A percentile compares a stretch with the other conserved stretches of the same genome.
Evolutionary conservation across 2,797 vertebrate genomes (phyloP).

Genomic region (Hozukius guyotensis): DNA sequence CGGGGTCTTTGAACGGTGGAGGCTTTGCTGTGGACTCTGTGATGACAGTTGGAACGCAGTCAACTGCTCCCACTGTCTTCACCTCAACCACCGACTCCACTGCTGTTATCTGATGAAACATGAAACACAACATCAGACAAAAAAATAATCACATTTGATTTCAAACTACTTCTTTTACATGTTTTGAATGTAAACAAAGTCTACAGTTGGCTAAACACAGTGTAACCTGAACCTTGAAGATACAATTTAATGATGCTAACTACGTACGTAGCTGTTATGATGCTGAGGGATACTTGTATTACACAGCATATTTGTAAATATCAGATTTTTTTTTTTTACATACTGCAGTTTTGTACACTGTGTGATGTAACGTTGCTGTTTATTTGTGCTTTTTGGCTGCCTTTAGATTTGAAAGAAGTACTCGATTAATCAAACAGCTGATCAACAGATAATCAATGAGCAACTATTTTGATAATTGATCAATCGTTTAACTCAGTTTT

Average conservation of each 20-base stretch:
- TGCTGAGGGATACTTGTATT: not conserved
- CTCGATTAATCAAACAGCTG: not conserved
- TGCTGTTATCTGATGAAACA: constrained; percentile 69
- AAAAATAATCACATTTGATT: not conserved
- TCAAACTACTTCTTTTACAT: not conserved
- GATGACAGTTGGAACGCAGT: constrained; percentile 72
- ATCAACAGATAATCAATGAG: not conserved
- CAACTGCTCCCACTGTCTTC: constrained; percentile 80
- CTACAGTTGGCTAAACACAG: not conserved
- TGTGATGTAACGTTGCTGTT: not conserved
- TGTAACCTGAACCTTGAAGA: not conserved
- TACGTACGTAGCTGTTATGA: not conserved
- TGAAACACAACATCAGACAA: not conserved
- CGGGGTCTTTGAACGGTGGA: constrained; percentile 91
- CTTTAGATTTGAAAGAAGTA: not conserved
- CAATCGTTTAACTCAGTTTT: not conserved
- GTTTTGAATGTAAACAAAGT: not conserved
- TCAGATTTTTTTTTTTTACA: not conserved
- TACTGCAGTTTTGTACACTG: not conserved
- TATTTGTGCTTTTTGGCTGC: not conserved
- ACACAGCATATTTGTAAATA: not conserved
- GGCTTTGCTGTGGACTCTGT: constrained; percentile 85
- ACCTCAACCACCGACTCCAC: constrained; percentile 84
- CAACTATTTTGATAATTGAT: not conserved
- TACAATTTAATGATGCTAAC: not conserved